phyloP scores from a whole-genome alignment of 2,113 vertebrate genomes.

The Siniperca chuatsi region DNA sequence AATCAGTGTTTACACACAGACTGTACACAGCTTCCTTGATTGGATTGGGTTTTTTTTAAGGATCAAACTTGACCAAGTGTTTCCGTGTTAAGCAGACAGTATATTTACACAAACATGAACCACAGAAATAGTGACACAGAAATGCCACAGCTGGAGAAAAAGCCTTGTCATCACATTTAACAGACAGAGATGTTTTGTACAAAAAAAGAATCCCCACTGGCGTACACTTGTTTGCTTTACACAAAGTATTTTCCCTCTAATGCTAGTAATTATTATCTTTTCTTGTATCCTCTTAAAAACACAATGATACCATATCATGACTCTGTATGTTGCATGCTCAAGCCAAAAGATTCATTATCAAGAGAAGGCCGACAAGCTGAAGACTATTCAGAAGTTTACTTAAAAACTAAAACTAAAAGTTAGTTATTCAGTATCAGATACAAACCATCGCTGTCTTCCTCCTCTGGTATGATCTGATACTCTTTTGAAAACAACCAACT shows the following conservation, averaged over 20 bases:
- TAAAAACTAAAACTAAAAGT: background rate
- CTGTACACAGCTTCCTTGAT: slow-evolving; percentile 71
- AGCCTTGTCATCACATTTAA: background rate
- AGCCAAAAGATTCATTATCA: background rate
- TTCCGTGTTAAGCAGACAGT: slow-evolving; percentile 78
- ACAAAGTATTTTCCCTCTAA: background rate
- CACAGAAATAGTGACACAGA: slow-evolving; percentile 72
- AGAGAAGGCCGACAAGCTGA: background rate
- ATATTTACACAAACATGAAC: slow-evolving; percentile 80
- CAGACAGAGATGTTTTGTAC: background rate
- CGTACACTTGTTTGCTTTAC: background rate
- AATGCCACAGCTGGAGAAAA: slow-evolving; percentile 51
- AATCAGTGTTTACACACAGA: slow-evolving; percentile 74
- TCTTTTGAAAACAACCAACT: slow-evolving; percentile 5
- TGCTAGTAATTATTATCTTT: background rate
- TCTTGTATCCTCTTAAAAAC: slow-evolving; percentile 4
- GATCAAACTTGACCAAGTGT: slow-evolving; percentile 65
- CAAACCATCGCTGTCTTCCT: background rate
- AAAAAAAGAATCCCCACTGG: background rate
- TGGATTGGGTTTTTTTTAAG: slow-evolving; percentile 47
- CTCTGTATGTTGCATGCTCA: background rate
- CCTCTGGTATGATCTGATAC: background rate
- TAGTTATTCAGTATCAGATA: background rate
- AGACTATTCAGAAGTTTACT: background rate
- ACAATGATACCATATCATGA: background rate